Base-by-base conservation (phyloP, 2,888 invertebrate species). In the Ditylenchus weischeri region DNA sequence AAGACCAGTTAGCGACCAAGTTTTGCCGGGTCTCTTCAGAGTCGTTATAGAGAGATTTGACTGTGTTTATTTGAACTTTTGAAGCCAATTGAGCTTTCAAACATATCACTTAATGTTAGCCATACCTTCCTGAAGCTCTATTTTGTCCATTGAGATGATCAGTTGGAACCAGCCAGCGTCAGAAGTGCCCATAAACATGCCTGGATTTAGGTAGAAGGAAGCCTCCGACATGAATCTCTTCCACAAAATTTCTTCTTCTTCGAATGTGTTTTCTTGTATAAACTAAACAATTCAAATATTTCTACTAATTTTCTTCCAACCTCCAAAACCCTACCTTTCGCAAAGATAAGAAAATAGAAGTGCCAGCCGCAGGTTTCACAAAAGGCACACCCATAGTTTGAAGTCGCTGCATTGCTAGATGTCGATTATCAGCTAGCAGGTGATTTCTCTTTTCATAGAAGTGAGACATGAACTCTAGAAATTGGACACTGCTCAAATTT, bases 141-240 rank as follows among this genome's bases (percentile, higher is more conserved):
- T 47, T 15, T 47, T 38, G 23, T 43, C n/a, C n/a, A 62, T 38
- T 23, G 62, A 23, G 47, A 62, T 48, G n/a, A 38, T 29, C 23
- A 62, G 48, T 62, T 62, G 62, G 23, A 62, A 62, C 62, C 62
- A 62, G 36, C 62, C 62, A 5, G 62, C 62, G 6, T 62, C 47
- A 19, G 48, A 38, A n/a, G 62, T 48, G 48, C 62, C 62, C 47
- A 62, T 23, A 10, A 62, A 48, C 43, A 48, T 47, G 29, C 62
- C 62, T 48, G 62, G 62, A 62, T 62, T 62, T 19, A 62, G 13
- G n/a, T 62, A 62, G 1, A 47, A 4, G 48, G 43, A 38, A 6
- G 62, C 43, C n/a, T 47, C 21, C 49, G 47, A 48, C 48, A 54
- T 54, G 11, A 62, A 47, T 19, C 43, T 38, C 15, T 48, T 38